A percentile compares a stretch with the other conserved stretches of the same genome.
Evolutionary conservation across 2,888 invertebrate genomes (phyloP).

Genomic region (Pinctada fucata): DNA sequence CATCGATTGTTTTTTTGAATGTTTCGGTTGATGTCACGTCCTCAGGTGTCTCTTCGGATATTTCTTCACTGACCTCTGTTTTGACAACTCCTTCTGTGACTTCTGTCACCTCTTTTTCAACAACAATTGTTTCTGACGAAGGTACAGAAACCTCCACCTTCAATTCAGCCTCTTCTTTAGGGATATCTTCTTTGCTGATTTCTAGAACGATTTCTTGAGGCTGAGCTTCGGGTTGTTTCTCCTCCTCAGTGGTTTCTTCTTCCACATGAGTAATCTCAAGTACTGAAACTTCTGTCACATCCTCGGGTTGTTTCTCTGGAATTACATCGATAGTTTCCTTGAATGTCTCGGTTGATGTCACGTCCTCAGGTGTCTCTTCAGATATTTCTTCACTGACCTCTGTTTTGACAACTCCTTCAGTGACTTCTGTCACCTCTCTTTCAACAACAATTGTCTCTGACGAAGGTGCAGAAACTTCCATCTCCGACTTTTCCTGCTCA

Average conservation of each 20-base stretch:
- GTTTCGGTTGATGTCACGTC: conserved; percentile 17
- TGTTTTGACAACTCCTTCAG: conserved; percentile 12
- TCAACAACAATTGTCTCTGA: conserved; percentile 14
- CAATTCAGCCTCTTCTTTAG: not conserved
- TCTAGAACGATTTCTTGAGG: conserved; percentile 18
- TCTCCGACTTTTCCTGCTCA: conserved; percentile 19
- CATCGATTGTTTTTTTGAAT: conserved; percentile 15
- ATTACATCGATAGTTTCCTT: conserved; percentile 4
- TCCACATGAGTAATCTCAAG: not conserved
- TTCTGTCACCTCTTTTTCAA: conserved; percentile 27
- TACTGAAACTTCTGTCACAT: conserved; percentile 25
- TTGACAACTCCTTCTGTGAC: conserved; percentile 30
- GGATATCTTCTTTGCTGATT: conserved; percentile 3
- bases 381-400: conserved; percentile 36
- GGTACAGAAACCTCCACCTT: not conserved
- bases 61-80: conserved; percentile 32
- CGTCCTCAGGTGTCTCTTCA: conserved; percentile 30
- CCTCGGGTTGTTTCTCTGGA: conserved; percentile 17
- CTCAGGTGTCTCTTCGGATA: conserved; percentile 30
- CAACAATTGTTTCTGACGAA: not conserved
- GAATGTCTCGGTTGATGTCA: conserved; percentile 18
- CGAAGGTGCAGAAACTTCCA: not conserved
- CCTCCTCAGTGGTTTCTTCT: conserved; percentile 3
- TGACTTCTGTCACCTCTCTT: conserved; percentile 13
- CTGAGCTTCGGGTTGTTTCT: not conserved